Conservation (phyloP, 2,113 vertebrate genomes). For the human region DNA sequence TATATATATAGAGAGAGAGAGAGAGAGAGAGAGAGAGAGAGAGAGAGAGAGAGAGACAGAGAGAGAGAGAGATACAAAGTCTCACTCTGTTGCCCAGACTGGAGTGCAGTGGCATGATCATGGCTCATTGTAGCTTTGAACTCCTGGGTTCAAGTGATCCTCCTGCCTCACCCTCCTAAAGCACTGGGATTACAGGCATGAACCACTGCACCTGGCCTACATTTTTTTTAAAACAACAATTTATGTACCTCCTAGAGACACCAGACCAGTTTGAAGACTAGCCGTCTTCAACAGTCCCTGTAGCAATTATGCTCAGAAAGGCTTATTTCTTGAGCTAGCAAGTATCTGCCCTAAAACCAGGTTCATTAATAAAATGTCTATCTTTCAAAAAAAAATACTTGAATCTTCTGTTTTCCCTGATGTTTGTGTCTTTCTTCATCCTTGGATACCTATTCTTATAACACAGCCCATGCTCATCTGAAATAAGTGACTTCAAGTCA, state of each 20-base stretch:
- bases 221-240: background rate
- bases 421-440: background rate
- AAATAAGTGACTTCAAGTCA: slow-evolving; percentile 44
- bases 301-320: background rate
- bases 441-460: slow-evolving; percentile 41
- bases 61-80: no score
- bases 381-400: slow-evolving; percentile 34
- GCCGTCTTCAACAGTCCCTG: background rate
- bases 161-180: no score
- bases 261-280: background rate
- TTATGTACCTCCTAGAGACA: background rate
- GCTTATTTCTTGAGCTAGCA: slow-evolving; percentile 48
- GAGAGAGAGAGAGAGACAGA: no score
- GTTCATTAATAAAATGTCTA: slow-evolving; percentile 54
- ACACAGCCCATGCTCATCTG: slow-evolving; percentile 37
- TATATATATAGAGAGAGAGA: no score
- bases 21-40: no score
- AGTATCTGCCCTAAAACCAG: slow-evolving; percentile 53
- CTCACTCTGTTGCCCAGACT: no score
- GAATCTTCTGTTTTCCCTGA: slow-evolving; percentile 33
- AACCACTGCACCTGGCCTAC: no score
- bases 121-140: no score
- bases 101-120: no score
- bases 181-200: no score
- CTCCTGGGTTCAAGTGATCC: no score